Evolutionary conservation across 2,113 vertebrate genomes (phyloP).

Genomic region (Corythaeola cristata): DNA sequence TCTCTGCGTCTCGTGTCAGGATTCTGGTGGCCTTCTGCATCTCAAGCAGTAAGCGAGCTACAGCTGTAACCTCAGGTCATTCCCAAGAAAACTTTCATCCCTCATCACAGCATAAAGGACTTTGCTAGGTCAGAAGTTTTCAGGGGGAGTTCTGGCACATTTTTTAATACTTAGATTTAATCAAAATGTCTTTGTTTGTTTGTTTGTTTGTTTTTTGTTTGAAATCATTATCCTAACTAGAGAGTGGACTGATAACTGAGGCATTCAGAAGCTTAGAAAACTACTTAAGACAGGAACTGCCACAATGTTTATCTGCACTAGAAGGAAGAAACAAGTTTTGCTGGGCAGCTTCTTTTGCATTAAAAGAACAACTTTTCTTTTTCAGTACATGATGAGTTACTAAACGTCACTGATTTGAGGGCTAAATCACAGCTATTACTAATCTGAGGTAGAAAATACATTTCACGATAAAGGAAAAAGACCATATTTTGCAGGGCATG

Average conservation of each 20-base stretch:
- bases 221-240: not conserved
- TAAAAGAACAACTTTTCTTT: not conserved
- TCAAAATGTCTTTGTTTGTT: not conserved
- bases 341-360: not conserved
- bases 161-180: not conserved
- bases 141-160: not conserved
- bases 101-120: not conserved
- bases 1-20: not conserved
- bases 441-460: not conserved
- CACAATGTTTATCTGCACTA: not conserved
- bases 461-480: not conserved
- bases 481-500: not conserved
- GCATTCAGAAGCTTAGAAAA: not conserved
- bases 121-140: not conserved
- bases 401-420: not conserved
- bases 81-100: not conserved
- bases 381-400: not conserved
- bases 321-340: not conserved
- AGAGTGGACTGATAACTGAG: not conserved
- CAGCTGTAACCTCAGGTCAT: not conserved
- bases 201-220: not conserved
- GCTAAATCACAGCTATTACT: not conserved
- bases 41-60: not conserved
- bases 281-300: not conserved
- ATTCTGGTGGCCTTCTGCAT: not conserved